Evolutionary conservation across 23 tunicate genomes (phyloP).

Genomic region (Corella eumyota): DNA sequence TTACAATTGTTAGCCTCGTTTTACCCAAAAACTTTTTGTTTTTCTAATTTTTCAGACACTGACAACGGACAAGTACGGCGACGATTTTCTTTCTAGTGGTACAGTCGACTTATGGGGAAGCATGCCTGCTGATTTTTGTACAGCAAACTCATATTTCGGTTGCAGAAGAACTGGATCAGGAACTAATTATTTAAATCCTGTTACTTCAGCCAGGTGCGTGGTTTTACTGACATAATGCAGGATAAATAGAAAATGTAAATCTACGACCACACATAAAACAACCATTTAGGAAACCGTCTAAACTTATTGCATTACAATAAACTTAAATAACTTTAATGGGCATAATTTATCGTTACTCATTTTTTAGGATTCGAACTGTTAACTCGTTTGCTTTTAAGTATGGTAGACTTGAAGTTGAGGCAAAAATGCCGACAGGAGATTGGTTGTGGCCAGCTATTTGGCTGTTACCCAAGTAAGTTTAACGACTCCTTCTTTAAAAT

Average conservation of each 20-base stretch:
- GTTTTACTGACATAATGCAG: too few relatives aligned
- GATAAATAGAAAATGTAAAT: too few relatives aligned
- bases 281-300: too few relatives aligned
- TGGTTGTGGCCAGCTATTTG: slow-evolving; percentile 95
- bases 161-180: slow-evolving; percentile 57
- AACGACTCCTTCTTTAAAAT: too few relatives aligned
- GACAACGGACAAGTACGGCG: slow-evolving; percentile 75
- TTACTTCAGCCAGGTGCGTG: slow-evolving; percentile 86
- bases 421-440: slow-evolving; percentile 85
- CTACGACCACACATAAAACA: too few relatives aligned
- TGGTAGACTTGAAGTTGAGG: slow-evolving; percentile 54
- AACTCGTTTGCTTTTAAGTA: slow-evolving; percentile 56
- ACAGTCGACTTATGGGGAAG: slow-evolving; percentile 78
- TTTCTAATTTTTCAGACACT: too few relatives aligned
- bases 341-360: too few relatives aligned
- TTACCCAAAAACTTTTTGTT: too few relatives aligned
- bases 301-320: too few relatives aligned
- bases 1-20: too few relatives aligned
- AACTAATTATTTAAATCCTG: slow-evolving; percentile 70
- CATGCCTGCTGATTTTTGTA: slow-evolving; percentile 80
- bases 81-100: slow-evolving; percentile 47
- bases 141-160: slow-evolving; percentile 80
- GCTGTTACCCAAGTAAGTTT: slow-evolving; percentile 70
- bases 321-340: too few relatives aligned
- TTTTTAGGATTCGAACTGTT: slow-evolving; percentile 53